Base-by-base conservation (phyloP, 1,140 invertebrate species). In the Hydropsyche tenuis region DNA sequence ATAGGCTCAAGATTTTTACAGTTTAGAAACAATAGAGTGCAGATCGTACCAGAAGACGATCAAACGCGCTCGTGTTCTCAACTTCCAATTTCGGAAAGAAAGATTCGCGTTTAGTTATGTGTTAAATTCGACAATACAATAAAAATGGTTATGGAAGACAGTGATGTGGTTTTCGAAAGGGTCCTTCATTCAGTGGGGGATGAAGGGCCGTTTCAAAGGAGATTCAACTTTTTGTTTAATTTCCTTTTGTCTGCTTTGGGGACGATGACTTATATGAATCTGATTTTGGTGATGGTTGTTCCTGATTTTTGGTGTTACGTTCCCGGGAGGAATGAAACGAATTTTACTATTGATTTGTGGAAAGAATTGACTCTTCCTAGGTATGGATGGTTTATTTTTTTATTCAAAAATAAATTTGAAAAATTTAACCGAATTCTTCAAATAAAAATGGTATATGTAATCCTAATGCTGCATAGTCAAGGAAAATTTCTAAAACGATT, bases 261-360 rank as follows among this genome's bases (percentile, higher is more conserved):
- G 0, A 80, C 84, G 18, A 82, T 87, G 82, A 78, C 81, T 16
- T 84, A 84, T 71, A 82, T 86, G 79, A 87, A 86, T 70, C 80
- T 86, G 6, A 82, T 88, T 20, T 79, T 88, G 74, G 83, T 84
- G 1, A 78, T 88, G 27, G 81, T 84, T 14, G 81, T 85, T 71
- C 87, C 87, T 0, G 84, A 87, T 43, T 87, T 88, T 71, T 88
- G 87, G 87, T 88, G 87, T 73, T 79, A 82, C 37, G 85, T 88
- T 12, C 82, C 86, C 0, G 85, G 86, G 18, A 79, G 82, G 27
- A 81, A 84, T 25, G 69, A 77, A 1, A 82, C 84, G 1, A 86
- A 87, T 77, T 82, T 82, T 22, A 81, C 83, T 0, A n/a, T 83
- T 14, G 79, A 82, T 3, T 73, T 86, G 73, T 88, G 87, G 87